Conservation (phyloP, 2,888 invertebrate species). For the Acrocyrtus sp. region DNA sequence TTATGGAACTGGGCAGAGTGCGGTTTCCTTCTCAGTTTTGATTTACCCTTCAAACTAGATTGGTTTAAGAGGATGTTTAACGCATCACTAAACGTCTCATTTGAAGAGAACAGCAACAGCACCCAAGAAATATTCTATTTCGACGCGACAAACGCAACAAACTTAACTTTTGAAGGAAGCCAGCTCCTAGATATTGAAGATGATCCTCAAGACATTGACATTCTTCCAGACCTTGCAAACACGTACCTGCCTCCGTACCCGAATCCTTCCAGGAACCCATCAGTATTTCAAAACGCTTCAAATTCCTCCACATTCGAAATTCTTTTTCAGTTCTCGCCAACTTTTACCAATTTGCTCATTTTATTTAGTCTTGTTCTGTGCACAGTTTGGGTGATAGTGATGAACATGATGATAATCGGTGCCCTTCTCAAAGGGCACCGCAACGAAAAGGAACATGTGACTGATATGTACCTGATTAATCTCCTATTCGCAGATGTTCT, state of each 20-base stretch:
- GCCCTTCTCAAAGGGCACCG: conserved; percentile 48
- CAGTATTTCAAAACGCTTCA: conserved; percentile 33
- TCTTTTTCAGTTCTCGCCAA: conserved; percentile 52
- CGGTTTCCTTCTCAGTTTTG: too few relatives aligned
- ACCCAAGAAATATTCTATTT: too few relatives aligned
- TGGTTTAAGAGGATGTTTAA: too few relatives aligned
- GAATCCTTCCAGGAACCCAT: conserved; percentile 44
- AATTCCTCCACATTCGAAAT: conserved; percentile 29
- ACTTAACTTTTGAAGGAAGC: too few relatives aligned
- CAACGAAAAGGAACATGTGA: conserved; percentile 41
- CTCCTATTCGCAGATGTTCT: conserved; percentile 56
- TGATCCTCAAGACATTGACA: too few relatives aligned
- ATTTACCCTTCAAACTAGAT: too few relatives aligned
- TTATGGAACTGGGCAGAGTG: too few relatives aligned
- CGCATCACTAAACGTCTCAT: too few relatives aligned
- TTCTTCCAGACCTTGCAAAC: conserved; percentile 19
- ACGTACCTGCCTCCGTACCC: conserved; percentile 34
- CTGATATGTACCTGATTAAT: conserved; percentile 55
- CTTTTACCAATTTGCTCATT: conserved; percentile 43
- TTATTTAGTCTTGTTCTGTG: conserved; percentile 38
- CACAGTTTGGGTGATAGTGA: conserved; percentile 55
- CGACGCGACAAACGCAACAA: too few relatives aligned
- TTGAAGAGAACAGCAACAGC: too few relatives aligned
- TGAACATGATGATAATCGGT: conserved; percentile 52
- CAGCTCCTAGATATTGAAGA: too few relatives aligned